Evolutionary conservation across 2,113 vertebrate genomes (phyloP).

Genomic region (Typhlomys cinereus): DNA sequence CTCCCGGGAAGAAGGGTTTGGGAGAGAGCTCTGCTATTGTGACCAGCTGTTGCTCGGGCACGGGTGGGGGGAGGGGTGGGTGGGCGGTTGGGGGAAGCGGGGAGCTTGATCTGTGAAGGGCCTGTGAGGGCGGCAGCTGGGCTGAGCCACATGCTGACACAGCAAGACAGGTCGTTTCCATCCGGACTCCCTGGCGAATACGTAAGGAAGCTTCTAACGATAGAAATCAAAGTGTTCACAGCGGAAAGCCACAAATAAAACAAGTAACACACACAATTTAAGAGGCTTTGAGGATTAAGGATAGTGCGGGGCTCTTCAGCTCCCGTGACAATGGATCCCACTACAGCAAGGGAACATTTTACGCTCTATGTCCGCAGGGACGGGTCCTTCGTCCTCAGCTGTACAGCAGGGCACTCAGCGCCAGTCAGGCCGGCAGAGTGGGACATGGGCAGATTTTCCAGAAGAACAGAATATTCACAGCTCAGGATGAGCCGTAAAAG

Average conservation of each 20-base stretch:
- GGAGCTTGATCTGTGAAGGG: not conserved
- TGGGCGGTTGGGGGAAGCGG: too few relatives aligned
- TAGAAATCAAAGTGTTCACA: not conserved
- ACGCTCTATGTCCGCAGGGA: too few relatives aligned
- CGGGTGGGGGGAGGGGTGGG: too few relatives aligned
- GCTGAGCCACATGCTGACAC: not conserved
- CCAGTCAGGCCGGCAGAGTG: not conserved
- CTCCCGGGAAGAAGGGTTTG: not conserved
- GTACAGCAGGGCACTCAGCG: accelerated
- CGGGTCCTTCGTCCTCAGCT: too few relatives aligned
- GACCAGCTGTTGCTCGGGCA: too few relatives aligned
- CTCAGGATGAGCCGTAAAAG: accelerated
- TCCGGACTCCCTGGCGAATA: not conserved
- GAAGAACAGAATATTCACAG: not conserved
- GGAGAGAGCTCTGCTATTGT: not conserved
- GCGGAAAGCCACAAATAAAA: not conserved
- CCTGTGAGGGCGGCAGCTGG: not conserved
- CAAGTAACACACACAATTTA: not conserved
- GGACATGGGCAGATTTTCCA: not conserved
- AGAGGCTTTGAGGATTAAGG: not conserved
- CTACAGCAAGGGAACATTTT: too few relatives aligned
- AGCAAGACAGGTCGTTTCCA: not conserved
- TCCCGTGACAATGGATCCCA: too few relatives aligned
- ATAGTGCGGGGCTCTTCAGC: not conserved
- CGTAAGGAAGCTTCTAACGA: not conserved